phyloP scores from a whole-genome alignment of 1,140 invertebrate species.

The Diorhabda elongata region DNA sequence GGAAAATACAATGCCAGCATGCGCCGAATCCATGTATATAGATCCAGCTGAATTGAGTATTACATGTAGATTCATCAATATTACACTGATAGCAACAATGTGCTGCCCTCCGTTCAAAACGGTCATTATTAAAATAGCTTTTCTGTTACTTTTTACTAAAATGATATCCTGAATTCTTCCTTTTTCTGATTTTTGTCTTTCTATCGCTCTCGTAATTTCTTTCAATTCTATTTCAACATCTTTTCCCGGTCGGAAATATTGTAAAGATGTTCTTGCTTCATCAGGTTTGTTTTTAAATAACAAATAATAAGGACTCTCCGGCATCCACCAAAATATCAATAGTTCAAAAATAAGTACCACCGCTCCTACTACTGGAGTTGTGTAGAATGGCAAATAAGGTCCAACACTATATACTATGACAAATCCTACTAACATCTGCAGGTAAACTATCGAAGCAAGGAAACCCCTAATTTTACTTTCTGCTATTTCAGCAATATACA shows the following conservation, averaged over 20 bases:
- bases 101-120: constrained; percentile 33
- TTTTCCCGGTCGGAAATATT: constrained; percentile 46
- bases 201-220: constrained; percentile 30
- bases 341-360: not conserved
- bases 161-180: constrained; percentile 30
- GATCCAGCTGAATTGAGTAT: constrained; percentile 42
- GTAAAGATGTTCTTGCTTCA: constrained; percentile 51
- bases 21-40: constrained; percentile 24
- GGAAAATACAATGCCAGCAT: constrained; percentile 34
- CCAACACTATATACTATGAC: constrained; percentile 35
- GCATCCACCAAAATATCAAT: constrained; percentile 31
- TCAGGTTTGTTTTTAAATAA: constrained; percentile 40
- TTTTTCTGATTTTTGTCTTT: constrained; percentile 31
- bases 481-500: constrained; percentile 43
- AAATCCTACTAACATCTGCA: constrained; percentile 40
- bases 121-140: constrained; percentile 31
- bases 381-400: constrained; percentile 28
- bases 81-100: constrained; percentile 39
- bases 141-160: constrained; percentile 32
- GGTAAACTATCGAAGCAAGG: constrained; percentile 33
- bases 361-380: constrained; percentile 32
- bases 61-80: constrained; percentile 38
- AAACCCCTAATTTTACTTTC: constrained; percentile 39
- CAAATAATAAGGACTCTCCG: constrained; percentile 37
- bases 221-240: constrained; percentile 42